Evolutionary conservation across 1,140 invertebrate genomes (phyloP), one percentile per base, ranked within the genome.

Genomic region (Bradysia coprophila): DNA sequence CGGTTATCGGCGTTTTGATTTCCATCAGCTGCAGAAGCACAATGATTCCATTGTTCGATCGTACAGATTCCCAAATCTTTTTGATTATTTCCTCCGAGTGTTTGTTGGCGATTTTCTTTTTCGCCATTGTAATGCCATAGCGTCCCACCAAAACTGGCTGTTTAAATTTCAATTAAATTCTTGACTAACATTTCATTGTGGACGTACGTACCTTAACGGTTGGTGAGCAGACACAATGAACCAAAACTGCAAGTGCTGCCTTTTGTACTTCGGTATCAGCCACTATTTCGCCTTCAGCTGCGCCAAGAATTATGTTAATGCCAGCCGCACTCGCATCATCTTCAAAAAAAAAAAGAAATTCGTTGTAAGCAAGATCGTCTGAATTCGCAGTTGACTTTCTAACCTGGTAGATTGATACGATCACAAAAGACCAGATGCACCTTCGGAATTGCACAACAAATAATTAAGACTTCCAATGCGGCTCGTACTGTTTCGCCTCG

Each of bases 41-140:
- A 81, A 94, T 92, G 41, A 95, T 94, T n/a, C 90, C 91, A 64
- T 94, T 95, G 61, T 93, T 94, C 2, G 78, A 78, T 46, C 92
- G 66, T 3, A 94, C 78, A 48, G 81, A 82, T 58, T 93, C 88
- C 91, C 91, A 96, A 22, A 96, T 76, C 57, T 83, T 87, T 54
- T 81, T 77, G 43, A 93, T 78, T 3, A 92, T 64, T 51, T 93
- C 88, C 60, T 93, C 86, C 43, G 78, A 80, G 41, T 72, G 77
- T 46, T 79, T 75, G 21, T 75, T 63, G 32, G 73, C 75, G 0
- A 75, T 71, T 52, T 79, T 82, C 54, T 83, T 87, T 48, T 76
- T 80, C 1, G 72, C 70, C 0, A 78, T 79, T n/a, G n/a, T n/a
- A n/a, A n/a, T n/a, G 23, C 38, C 38, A 39, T 22, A 39, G 15